Evolutionary conservation across 2,888 invertebrate genomes (phyloP).

Genomic region (Elysia crispata): DNA sequence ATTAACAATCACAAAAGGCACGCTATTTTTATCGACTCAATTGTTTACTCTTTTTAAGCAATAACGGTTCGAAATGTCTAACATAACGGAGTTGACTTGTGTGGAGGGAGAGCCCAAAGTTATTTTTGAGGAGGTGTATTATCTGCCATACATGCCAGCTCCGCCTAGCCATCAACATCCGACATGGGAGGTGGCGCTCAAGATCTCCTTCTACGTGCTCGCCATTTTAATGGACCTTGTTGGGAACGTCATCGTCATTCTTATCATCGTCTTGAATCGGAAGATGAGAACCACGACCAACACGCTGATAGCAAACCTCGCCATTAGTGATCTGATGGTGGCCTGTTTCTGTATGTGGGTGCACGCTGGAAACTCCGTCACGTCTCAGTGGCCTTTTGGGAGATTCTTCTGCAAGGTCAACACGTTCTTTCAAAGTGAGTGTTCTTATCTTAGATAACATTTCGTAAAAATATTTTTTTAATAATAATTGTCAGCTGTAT

Average conservation of each 20-base stretch:
- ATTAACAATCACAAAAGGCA: no score
- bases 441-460: no score
- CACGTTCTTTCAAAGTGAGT: slow-evolving; percentile 69
- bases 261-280: slow-evolving; percentile 62
- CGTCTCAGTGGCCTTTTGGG: slow-evolving; percentile 68
- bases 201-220: slow-evolving; percentile 64
- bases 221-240: slow-evolving; percentile 66
- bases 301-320: slow-evolving; percentile 68
- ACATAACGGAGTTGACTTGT: no score
- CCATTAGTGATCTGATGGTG: slow-evolving; percentile 70
- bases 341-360: slow-evolving; percentile 73
- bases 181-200: slow-evolving; percentile 47
- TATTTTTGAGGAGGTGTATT: no score
- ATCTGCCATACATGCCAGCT: no score
- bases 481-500: no score
- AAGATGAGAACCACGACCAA: slow-evolving; percentile 68
- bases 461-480: no score
- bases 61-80: no score
- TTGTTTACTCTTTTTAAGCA: no score
- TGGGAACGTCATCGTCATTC: slow-evolving; percentile 67
- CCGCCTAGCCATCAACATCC: no score
- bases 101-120: no score
- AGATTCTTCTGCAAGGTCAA: slow-evolving; percentile 66
- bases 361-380: slow-evolving; percentile 68
- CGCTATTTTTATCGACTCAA: no score